Evolutionary conservation across 2,113 vertebrate species (phyloP).

Genomic region (Rhinopomastus cyanomelas): DNA sequence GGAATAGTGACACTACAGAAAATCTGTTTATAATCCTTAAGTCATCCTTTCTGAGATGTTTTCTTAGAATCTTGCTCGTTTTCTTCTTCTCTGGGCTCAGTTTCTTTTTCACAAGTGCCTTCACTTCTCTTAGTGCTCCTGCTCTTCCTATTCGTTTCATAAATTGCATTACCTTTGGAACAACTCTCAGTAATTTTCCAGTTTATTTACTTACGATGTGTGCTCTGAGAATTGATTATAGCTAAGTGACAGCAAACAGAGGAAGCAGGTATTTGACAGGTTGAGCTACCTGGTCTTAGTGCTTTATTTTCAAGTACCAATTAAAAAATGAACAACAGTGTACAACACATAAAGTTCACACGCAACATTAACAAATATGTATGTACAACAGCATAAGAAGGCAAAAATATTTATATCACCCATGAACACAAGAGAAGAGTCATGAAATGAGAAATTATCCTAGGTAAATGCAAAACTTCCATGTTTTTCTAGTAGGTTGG

Average conservation of each 20-base stretch:
- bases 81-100: background rate
- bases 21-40: slow-evolving; percentile 11
- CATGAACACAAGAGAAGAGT: background rate
- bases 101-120: background rate
- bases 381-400: background rate
- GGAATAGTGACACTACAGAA: slow-evolving; percentile 32
- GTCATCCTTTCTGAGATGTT: background rate
- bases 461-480: background rate
- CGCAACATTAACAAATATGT: background rate
- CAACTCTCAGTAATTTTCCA: background rate
- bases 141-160: background rate
- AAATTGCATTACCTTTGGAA: background rate
- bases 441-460: background rate
- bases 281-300: background rate
- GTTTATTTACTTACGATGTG: background rate
- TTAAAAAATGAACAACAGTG: background rate
- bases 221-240: background rate
- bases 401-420: background rate
- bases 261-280: background rate
- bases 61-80: background rate
- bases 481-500: background rate
- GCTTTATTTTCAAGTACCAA: background rate
- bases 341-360: no score
- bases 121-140: background rate
- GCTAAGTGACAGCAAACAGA: background rate